Conservation (phyloP, 2,888 invertebrate species). For the Xanthia icteritia region DNA sequence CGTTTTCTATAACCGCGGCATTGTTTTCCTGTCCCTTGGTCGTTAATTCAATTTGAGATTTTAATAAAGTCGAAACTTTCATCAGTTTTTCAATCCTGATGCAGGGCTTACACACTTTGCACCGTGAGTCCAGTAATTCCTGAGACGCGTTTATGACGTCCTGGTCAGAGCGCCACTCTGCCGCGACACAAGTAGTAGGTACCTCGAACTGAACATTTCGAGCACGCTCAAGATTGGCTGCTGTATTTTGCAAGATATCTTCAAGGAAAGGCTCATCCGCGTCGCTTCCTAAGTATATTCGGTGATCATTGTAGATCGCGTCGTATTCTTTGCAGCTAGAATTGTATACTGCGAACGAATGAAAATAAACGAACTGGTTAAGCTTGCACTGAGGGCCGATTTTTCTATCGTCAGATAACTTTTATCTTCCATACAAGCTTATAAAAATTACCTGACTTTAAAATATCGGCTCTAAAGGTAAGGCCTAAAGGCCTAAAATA, state of each 20-base stretch:
- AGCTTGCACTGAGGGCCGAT: neutral
- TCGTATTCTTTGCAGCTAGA: no score
- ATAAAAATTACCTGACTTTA: neutral
- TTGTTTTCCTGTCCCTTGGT: neutral
- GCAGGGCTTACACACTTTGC: conserved; percentile 39
- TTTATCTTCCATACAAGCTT: neutral
- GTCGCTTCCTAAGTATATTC: neutral
- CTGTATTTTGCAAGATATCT: neutral
- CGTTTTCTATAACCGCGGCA: neutral
- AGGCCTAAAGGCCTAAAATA: no score
- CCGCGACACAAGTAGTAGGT: neutral
- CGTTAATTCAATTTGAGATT: conserved; percentile 6
- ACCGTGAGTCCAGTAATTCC: conserved; percentile 20
- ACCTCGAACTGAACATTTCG: neutral
- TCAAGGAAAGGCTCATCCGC: neutral
- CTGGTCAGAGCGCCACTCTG: conserved; percentile 15
- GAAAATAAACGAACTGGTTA: conserved; percentile 1
- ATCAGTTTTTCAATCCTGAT: conserved; percentile 26
- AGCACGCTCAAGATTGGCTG: neutral
- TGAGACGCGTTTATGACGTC: conserved; percentile 25
- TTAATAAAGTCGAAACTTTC: conserved; percentile 14
- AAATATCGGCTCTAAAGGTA: neutral
- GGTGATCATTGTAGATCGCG: neutral
- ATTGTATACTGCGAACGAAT: neutral
- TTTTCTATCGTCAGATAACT: neutral